phyloP scores from a whole-genome alignment of 2,113 vertebrate genomes.

The Neotragus moschatus region DNA sequence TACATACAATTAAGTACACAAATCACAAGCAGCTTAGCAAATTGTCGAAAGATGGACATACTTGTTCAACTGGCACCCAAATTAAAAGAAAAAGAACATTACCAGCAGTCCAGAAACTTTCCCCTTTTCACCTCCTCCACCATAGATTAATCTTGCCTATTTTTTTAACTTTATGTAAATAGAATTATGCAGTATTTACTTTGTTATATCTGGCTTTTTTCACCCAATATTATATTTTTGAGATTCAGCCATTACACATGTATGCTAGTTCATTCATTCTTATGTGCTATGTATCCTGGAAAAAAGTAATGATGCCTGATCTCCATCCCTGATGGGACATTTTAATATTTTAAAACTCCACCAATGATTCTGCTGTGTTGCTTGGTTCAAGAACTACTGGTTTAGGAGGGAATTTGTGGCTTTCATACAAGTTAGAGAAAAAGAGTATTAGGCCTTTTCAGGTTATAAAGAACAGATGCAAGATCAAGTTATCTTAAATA shows the following conservation, averaged over 20 bases:
- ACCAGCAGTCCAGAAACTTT: neutral
- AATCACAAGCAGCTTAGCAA: neutral
- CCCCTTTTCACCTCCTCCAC: neutral
- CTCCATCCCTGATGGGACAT: neutral
- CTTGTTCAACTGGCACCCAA: neutral
- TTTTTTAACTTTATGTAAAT: neutral
- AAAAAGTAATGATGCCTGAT: neutral
- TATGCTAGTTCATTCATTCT: neutral
- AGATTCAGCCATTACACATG: neutral
- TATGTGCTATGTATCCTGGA: neutral
- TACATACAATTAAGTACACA: neutral
- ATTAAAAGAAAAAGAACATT: neutral
- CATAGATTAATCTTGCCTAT: neutral
- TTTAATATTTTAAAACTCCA: neutral
- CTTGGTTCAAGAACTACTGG: neutral
- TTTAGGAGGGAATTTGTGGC: neutral
- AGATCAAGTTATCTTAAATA: neutral
- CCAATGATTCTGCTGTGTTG: neutral
- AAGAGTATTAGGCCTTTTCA: neutral
- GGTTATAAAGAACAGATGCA: neutral
- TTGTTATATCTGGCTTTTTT: neutral
- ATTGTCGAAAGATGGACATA: neutral
- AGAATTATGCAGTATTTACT: neutral
- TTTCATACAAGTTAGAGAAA: neutral
- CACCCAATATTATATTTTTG: neutral